A percentile compares a stretch with the other conserved stretches of the same genome.
phyloP scores from a whole-genome alignment of 2,888 invertebrate genomes.

The Horisme vitalbata region DNA sequence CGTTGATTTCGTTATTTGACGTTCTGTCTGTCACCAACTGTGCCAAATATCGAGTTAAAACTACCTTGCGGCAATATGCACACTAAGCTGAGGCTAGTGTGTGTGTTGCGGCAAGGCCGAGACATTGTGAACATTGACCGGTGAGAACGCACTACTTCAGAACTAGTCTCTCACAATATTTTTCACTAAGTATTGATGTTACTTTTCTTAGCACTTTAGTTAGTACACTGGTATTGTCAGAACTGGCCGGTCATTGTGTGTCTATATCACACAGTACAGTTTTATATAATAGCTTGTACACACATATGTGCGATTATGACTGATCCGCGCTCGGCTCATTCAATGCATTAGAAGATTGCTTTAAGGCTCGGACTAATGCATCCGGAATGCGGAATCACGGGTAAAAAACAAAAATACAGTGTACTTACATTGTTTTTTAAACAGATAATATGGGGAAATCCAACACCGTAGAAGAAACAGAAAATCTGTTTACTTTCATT shows the following conservation, averaged over 20 bases:
- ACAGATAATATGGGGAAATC: too few species aligned
- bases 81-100: neutral
- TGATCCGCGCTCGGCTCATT: conserved; percentile 8
- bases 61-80: conserved; percentile 15
- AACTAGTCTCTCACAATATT: neutral
- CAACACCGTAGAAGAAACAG: too few species aligned
- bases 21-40: conserved; percentile 56
- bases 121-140: conserved; percentile 25
- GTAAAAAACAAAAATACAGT: too few species aligned
- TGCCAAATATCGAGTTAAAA: conserved; percentile 53
- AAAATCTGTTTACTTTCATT: too few species aligned
- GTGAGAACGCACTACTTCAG: conserved; percentile 14
- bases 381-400: too few species aligned
- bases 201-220: conserved; percentile 20
- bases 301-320: conserved; percentile 37
- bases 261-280: conserved; percentile 13
- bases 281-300: conserved; percentile 42
- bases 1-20: neutral
- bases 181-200: conserved; percentile 15
- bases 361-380: too few species aligned
- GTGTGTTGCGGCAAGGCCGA: neutral
- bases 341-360: too few species aligned
- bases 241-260: conserved; percentile 24
- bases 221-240: conserved; percentile 6
- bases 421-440: too few species aligned